Conservation (phyloP, 1,140 invertebrate species). For the Brachionus rotundiformis region DNA sequence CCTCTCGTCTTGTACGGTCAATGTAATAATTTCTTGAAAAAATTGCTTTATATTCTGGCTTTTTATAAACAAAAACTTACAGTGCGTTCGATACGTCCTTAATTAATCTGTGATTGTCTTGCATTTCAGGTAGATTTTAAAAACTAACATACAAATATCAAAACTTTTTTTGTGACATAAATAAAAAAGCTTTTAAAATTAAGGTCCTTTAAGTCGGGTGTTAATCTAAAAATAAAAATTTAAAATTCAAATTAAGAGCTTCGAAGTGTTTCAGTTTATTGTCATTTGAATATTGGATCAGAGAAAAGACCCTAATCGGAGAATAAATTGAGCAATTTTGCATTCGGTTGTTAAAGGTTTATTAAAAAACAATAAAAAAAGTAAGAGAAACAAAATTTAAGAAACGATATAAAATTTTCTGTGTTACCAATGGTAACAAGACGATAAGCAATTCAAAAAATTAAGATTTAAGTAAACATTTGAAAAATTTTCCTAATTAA, state of each 20-base stretch:
- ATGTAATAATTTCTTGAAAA: slow-evolving; percentile 34
- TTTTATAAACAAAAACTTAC: background rate
- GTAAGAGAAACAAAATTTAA: slow-evolving; percentile 3
- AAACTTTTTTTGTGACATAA: background rate
- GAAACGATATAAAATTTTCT: background rate
- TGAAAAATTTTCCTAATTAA: slow-evolving; percentile 3
- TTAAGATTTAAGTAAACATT: slow-evolving; percentile 23
- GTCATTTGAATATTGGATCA: background rate
- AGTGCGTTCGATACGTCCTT: slow-evolving; percentile 51
- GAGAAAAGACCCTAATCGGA: slow-evolving; percentile 3
- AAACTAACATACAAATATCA: background rate
- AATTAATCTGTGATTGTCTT: slow-evolving; percentile 45
- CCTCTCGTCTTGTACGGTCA: slow-evolving; percentile 29
- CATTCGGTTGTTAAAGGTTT: slow-evolving; percentile 45
- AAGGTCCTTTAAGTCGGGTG: background rate
- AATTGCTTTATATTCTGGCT: background rate
- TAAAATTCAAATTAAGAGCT: slow-evolving; percentile 12
- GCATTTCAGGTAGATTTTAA: slow-evolving; percentile 15
- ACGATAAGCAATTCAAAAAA: background rate
- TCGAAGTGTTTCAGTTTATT: background rate
- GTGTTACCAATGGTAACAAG: slow-evolving; percentile 44
- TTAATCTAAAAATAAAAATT: slow-evolving; percentile 7
- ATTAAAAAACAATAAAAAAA: slow-evolving; percentile 48
- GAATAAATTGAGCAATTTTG: slow-evolving; percentile 44
- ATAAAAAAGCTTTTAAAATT: background rate